Evolutionary conservation across 2,113 vertebrate genomes (phyloP), one percentile per base, ranked within the genome.

Genomic region (Bufo gargarizans): DNA sequence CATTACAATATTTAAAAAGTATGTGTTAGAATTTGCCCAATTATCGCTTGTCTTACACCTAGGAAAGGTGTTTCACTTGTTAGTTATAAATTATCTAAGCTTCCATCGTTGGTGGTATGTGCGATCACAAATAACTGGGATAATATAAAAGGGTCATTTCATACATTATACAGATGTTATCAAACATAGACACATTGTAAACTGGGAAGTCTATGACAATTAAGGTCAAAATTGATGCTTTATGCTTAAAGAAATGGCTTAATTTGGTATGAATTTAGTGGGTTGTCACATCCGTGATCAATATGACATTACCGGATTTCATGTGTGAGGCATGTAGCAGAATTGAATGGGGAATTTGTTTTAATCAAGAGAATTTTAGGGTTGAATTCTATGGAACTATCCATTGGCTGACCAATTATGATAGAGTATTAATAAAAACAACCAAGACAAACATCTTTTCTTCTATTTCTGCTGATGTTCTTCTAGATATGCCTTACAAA

Each of bases 1-100:
- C 3, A 20, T 76, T 81, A 10, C 14, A 61, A 81, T 45, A 61
- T 81, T 81, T 81, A 20, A 22, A 13, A 69, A 14, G 45, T 33
- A 83, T 59, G 81, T 83, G 81, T 69, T 49, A 83, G 11, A 67
- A 50, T 69, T 12, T 13, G 45, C n/a, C 43, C 47, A 67, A 83
- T 83, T 83, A 83, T n/a, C 81, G 69, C 61, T 83, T 83, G 47
- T 50, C 13, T 69, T 50, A 83, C 81, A 83, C 81, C n/a, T 69
- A 50, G 56, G 61, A 53, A 67, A 65, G 47, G 81, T 83, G 81
- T 83, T 69, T 53, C 6, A 22, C 8, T 50, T 55, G 61, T 53
- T 53, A 67, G 4, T n/a, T 49, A 67, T 22, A 67, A 69, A 22
- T 50, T 22, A 82, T 4, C 80, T 67, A 50, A 69, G 81, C 81